Base-by-base conservation (phyloP, 2,113 vertebrate genomes). In the Mesembrinibis cayennensis region DNA sequence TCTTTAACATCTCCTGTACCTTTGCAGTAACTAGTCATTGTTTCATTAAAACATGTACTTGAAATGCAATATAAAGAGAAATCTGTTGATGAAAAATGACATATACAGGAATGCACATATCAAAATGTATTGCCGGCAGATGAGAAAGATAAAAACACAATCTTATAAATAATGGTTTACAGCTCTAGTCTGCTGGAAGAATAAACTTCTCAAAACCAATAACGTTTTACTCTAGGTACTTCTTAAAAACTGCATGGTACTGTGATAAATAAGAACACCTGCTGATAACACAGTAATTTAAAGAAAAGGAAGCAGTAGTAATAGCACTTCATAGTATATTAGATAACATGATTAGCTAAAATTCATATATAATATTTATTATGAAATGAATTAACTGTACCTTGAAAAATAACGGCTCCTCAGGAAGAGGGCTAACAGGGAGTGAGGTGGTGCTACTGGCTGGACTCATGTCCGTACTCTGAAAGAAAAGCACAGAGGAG, bases 401-500 rank as follows among this genome's bases (percentile, higher is more conserved):
- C 99, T 99, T 99, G 84, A 99, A 99, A 91, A 98, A 98, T 29
- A 98, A 92, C 0, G 99, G 98, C 91, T 99, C 99, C 93, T 99
- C 99, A 55, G 99, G 98, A 97, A 99, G 99, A 58, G 99, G 99
- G 95, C 99, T 99, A 71, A 99, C 99, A 67, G 99, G 99, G 92
- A 99, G 98, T 27, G 99, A 99, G 36, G 99, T 94, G 50, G 98
- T 99, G 97, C 99, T 99, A 94, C 98, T 99, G n/a, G 99, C 98
- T 82, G 99, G 99, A 92, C 99, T 99, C 82, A 99, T 98, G 91
- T 99, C 99, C 0, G 98, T 82, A 94, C 99, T 99, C 99, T 99
- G 98, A 71, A 97, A 98, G 80, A 89, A 81, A 97, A 95, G 53
- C 36, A 91, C 27, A 95, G 23, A 90, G 17, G n/a, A 44, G 47